Evolutionary conservation across 2,113 vertebrate genomes (phyloP), one percentile per base, ranked within the genome.

Genomic region (Epinephelus fuscoguttatus): DNA sequence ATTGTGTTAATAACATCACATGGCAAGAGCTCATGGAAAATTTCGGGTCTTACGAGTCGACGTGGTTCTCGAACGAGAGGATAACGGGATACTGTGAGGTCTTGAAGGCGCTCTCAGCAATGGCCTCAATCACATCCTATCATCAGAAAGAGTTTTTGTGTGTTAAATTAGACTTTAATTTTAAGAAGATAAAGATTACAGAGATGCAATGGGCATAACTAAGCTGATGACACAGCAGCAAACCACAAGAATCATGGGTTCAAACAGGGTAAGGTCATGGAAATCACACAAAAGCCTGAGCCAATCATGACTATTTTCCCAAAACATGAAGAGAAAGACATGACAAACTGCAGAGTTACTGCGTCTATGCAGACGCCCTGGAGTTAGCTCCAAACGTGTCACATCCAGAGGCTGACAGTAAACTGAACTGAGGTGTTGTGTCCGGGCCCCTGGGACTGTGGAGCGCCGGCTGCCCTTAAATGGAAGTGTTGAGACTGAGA

Each of bases 11-110:
- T 50, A 45, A 19, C 18, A 70, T 40, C 61, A 56, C 18, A 37
- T 40, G 18, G 47, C 50, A 49, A 1, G 23, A 66, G 18, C n/a
- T 84, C 9, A 66, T 62, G 52, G 53, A 18, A 81, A 77, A 74
- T 10, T 25, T 61, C 2, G 4, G 89, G 42, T 96, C 97, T 95
- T 95, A 99, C 99, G 98, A 98, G 94, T 99, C 98, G 61, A 99
- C 98, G 0, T 99, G 99, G 92, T 99, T 99, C 93, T 99, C 99
- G 2, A 99, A 99, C 9, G 99, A 99, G 88, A 99, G 95, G 90
- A 99, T 95, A 49, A 99, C 86, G 0, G 99, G 99, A 75, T 97
- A 99, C 0, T 95, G 96, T 21, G 99, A 99, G 0, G 97, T 99
- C 95, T 99, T 99, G 92, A 99, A 99, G 72, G 99, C 97, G 42